Conservation (phyloP, 2,797 vertebrate species). For the Dipus sagitta region DNA sequence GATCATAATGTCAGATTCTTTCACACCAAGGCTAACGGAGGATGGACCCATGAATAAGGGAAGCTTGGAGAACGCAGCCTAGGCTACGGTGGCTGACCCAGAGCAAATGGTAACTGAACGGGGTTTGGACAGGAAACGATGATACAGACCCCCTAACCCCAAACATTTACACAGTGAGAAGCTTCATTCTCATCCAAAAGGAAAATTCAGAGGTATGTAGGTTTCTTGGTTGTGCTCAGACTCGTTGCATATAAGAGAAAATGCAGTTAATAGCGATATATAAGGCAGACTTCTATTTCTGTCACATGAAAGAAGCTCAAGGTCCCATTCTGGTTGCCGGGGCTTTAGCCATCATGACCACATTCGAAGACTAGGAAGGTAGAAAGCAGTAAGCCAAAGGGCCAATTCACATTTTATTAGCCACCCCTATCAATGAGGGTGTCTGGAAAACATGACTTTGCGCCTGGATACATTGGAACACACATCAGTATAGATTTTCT, state of each 20-base stretch:
- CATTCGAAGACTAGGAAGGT: background rate
- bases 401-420: background rate
- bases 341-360: background rate
- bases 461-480: background rate
- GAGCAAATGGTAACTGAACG: background rate
- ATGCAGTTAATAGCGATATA: background rate
- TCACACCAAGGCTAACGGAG: background rate
- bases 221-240: conserved; percentile 36
- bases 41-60: background rate
- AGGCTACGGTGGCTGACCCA: background rate
- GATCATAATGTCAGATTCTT: background rate
- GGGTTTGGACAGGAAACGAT: conserved; percentile 55
- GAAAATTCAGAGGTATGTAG: conserved; percentile 50
- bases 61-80: background rate
- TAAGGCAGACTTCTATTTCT: background rate
- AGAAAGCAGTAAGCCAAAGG: background rate
- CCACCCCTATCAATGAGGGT: background rate
- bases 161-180: conserved; percentile 31
- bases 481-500: background rate
- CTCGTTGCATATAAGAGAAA: conserved; percentile 28
- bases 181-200: conserved; percentile 53
- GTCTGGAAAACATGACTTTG: conserved; percentile 21
- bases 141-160: conserved; percentile 12
- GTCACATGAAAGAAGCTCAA: background rate
- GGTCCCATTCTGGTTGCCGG: background rate